phyloP scores from a whole-genome alignment of 2,888 invertebrate species.

The Amiota communis region DNA sequence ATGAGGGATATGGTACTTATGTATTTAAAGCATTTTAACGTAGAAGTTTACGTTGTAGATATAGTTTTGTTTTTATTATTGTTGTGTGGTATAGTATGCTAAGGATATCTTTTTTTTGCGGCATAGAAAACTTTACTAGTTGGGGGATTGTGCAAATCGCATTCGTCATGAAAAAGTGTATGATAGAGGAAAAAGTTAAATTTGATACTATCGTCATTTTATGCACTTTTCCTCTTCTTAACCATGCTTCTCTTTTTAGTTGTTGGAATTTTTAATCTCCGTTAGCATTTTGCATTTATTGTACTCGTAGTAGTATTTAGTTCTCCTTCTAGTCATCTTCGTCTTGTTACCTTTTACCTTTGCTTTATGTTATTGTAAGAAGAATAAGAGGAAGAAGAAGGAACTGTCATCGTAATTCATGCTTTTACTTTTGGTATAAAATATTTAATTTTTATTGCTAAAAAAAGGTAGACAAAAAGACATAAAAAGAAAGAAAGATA shows the following conservation, averaged over 20 bases:
- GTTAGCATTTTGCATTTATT: conserved; percentile 6
- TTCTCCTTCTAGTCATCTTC: background rate
- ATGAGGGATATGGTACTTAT: no score
- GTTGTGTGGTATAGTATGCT: background rate
- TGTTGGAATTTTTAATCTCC: conserved; percentile 65
- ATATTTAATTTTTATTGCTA: conserved; percentile 66
- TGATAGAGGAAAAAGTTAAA: no score
- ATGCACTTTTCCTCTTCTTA: conserved; percentile 39
- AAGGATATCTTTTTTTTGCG: background rate
- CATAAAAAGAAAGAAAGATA: background rate
- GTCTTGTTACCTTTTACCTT: background rate
- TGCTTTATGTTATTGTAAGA: background rate
- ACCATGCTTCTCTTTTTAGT: conserved; percentile 42
- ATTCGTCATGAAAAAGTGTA: background rate
- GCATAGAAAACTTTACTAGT: background rate
- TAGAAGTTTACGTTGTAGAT: background rate
- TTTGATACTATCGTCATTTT: no score
- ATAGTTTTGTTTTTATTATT: no score
- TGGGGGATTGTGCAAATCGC: conserved; percentile 11
- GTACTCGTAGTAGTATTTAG: no score
- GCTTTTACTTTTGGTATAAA: conserved; percentile 38
- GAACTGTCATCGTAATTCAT: conserved; percentile 16
- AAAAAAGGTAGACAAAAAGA: conserved; percentile 49
- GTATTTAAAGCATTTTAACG: conserved; percentile 21
- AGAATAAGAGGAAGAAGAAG: no score